Conservation (phyloP, 1,140 invertebrate species). For the Elymnias hypermnestra region DNA sequence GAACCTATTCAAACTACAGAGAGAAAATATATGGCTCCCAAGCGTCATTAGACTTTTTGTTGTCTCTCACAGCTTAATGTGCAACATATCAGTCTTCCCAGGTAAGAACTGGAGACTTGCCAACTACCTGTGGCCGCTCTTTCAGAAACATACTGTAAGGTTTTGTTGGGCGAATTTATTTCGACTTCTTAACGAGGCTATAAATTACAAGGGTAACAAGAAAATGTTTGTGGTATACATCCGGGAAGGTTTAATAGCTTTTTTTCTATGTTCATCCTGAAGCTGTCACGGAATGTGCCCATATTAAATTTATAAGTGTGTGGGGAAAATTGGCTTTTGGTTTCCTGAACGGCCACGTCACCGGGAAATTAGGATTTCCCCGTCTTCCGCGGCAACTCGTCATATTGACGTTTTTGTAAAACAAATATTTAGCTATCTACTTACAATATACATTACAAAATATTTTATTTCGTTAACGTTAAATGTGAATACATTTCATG, state of each 20-base stretch:
- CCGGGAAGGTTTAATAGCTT: conserved; percentile 24
- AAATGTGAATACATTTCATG: too few species aligned
- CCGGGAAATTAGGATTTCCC: conserved; percentile 49
- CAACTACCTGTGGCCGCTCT: conserved; percentile 68
- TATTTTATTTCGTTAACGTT: too few species aligned
- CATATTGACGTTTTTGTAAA: too few species aligned
- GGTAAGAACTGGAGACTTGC: conserved; percentile 56
- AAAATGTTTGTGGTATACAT: conserved; percentile 19
- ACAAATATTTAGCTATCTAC: too few species aligned
- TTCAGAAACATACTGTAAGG: conserved; percentile 42
- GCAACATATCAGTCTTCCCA: conserved; percentile 52
- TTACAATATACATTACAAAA: too few species aligned
- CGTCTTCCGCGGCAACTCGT: conserved; percentile 24
- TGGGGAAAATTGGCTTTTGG: conserved; percentile 46
- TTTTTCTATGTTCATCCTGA: conserved; percentile 31
- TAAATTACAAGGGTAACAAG: conserved; percentile 30
- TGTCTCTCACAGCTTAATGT: conserved; percentile 41
- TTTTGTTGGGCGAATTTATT: conserved; percentile 45
- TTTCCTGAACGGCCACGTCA: conserved; percentile 41
- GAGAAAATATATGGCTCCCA: conserved; percentile 18
- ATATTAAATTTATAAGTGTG: conserved; percentile 60
- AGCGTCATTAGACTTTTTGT: conserved; percentile 53
- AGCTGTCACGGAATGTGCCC: conserved; percentile 41
- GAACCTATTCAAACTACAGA: conserved; percentile 24
- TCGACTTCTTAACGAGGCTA: conserved; percentile 30